Conservation (phyloP, 53 echinoderm and acorn worm species). For the Crossaster papposus region DNA sequence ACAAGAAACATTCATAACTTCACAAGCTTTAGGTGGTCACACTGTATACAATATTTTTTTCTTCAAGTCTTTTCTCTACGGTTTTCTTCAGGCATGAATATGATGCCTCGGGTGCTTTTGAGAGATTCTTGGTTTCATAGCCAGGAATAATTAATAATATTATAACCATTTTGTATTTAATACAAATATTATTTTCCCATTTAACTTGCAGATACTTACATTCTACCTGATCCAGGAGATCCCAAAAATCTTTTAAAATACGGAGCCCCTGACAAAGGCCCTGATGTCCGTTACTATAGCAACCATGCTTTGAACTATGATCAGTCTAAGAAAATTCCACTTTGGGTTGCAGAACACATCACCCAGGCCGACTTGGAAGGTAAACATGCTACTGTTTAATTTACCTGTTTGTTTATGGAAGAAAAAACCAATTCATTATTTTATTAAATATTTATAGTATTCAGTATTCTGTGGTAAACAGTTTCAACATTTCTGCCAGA, state of each 20-base stretch:
- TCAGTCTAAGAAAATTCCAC: constrained; percentile 79
- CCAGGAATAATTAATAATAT: no score
- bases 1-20: no score
- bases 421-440: background rate
- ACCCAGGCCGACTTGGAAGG: constrained; percentile 75
- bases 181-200: background rate
- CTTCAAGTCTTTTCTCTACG: no score
- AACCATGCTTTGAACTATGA: constrained; percentile 92
- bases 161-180: background rate
- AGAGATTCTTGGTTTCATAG: no score
- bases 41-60: no score
- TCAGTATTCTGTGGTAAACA: no score
- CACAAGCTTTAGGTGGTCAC: no score
- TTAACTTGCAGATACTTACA: background rate
- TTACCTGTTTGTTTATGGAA: no score
- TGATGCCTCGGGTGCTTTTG: no score
- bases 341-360: constrained; percentile 96
- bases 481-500: background rate
- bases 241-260: constrained; percentile 74
- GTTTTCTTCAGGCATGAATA: no score
- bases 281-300: constrained; percentile 68
- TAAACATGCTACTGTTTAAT: constrained; percentile 17
- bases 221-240: background rate
- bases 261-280: constrained; percentile 84
- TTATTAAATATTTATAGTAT: no score